Evolutionary conservation across 2,888 invertebrate species (phyloP).

Genomic region (Pristionchus arcanus): DNA sequence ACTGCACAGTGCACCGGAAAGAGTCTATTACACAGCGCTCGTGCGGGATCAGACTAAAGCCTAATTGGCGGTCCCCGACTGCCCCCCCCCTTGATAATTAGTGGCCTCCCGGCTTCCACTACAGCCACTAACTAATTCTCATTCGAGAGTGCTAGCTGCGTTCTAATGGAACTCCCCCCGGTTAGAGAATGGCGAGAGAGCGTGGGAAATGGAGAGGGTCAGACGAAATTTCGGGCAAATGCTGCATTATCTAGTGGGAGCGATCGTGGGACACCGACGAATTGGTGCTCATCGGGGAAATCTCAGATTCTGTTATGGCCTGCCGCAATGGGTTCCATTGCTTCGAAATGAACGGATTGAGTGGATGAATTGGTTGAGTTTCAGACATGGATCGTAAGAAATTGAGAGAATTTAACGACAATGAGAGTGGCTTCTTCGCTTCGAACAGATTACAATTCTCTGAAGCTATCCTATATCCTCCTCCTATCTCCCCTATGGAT

Average conservation of each 20-base stretch:
- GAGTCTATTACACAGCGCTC: background rate
- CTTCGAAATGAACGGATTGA: background rate
- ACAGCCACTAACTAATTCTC: constrained; percentile 10
- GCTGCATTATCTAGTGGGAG: constrained; percentile 9
- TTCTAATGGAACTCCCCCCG: constrained; percentile 30
- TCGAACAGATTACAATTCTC: too few relatives aligned
- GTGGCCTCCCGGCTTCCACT: background rate
- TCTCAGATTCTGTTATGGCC: background rate
- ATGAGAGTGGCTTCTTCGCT: too few relatives aligned
- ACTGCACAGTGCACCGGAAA: background rate
- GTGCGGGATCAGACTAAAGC: background rate
- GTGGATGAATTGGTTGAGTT: background rate
- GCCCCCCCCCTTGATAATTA: constrained; percentile 14
- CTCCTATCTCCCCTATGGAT: too few relatives aligned
- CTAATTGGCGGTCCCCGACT: background rate
- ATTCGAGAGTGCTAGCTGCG: background rate
- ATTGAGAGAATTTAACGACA: too few relatives aligned
- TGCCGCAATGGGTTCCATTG: background rate
- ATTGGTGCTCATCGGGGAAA: background rate
- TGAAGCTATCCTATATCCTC: too few relatives aligned
- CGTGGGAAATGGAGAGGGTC: background rate
- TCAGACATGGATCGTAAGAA: background rate
- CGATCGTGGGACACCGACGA: constrained; percentile 18
- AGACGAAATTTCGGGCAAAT: background rate
- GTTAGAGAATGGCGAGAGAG: background rate